Percentiles rank a stretch among this genome's conserved stretches.
Conservation (phyloP, 2,113 vertebrate species). For the Percopsis transmontana region DNA sequence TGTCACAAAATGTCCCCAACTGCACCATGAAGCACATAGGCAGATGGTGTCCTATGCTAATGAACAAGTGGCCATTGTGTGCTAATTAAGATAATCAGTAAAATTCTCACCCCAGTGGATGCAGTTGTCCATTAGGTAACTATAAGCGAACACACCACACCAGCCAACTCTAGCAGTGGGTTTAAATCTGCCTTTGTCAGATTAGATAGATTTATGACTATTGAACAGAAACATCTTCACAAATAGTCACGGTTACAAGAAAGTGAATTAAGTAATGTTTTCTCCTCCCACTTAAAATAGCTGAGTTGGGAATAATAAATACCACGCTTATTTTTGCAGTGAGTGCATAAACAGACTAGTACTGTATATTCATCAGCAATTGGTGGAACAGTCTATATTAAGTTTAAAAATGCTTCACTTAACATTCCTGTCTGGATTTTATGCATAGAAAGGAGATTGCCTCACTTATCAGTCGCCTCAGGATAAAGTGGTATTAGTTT, state of each 20-base stretch:
- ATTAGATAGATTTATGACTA: no score
- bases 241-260: no score
- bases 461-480: conserved; percentile 7
- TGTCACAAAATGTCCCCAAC: background rate
- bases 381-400: background rate
- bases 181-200: no score
- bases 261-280: no score
- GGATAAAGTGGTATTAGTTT: conserved; percentile 1
- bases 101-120: background rate
- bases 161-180: no score
- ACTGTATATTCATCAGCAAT: background rate
- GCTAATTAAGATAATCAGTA: background rate
- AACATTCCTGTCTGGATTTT: background rate
- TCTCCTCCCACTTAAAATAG: no score
- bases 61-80: conserved; percentile 1
- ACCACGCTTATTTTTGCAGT: background rate
- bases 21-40: background rate
- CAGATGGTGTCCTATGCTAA: conserved; percentile 9
- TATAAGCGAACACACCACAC: no score
- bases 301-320: no score
- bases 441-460: conserved; percentile 7
- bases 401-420: conserved; percentile 2
- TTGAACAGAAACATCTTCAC: no score
- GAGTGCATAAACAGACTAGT: background rate
- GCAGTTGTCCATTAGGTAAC: background rate